phyloP scores from a whole-genome alignment of 2,888 invertebrate genomes.

The Julus scanicus region DNA sequence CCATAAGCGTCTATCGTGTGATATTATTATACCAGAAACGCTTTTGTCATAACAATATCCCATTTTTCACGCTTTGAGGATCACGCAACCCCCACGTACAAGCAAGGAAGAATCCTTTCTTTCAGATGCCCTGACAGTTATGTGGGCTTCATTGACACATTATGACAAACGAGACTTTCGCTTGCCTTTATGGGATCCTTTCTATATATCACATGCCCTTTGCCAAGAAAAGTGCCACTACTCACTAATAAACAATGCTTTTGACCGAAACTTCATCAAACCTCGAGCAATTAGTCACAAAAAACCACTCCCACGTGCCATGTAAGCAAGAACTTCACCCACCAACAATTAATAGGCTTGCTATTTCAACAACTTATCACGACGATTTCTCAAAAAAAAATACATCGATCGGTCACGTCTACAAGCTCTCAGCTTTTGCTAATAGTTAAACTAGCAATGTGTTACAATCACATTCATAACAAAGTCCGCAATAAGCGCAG shows the following conservation, averaged over 20 bases:
- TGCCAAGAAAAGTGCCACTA: neutral
- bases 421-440: neutral
- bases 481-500: neutral
- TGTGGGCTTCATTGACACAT: conserved; percentile 30
- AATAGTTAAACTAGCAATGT: neutral
- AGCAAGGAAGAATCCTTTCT: neutral
- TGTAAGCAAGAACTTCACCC: neutral
- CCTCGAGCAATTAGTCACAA: conserved; percentile 1
- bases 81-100: conserved; percentile 18
- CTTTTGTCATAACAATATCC: conserved; percentile 42
- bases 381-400: neutral
- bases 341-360: neutral
- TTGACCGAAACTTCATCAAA: conserved; percentile 11
- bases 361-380: neutral
- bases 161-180: conserved; percentile 14
- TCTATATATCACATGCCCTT: conserved; percentile 2
- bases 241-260: conserved; percentile 25
- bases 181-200: neutral
- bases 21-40: conserved; percentile 39
- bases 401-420: neutral
- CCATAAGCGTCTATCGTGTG: conserved; percentile 14
- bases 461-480: neutral
- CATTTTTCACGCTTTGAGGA: conserved; percentile 42
- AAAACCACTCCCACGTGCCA: neutral
- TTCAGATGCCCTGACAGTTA: conserved; percentile 1